Evolutionary conservation across 2,113 vertebrate species (phyloP), one percentile per base, ranked within the genome.

Genomic region (Ibidorhyncha struthersii): DNA sequence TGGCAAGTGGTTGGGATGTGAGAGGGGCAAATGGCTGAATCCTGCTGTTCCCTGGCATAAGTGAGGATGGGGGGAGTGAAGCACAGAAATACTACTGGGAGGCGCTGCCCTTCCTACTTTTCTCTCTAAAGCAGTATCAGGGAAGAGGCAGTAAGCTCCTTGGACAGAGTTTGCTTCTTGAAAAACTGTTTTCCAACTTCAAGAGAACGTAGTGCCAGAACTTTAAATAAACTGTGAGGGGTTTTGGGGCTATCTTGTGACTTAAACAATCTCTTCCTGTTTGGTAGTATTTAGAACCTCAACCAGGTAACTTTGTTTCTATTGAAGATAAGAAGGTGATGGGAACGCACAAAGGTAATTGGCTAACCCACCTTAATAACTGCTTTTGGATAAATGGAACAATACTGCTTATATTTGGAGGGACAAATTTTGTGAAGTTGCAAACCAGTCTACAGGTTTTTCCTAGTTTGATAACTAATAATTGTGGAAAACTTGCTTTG

Each of bases 261-360:
- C 49, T 90, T 86, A 72, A 52, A 90, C 70, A 66, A 20, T 66
- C 34, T 89, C 58, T 90, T 88, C 45, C 27, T 95, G 8, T 90
- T 92, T 96, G 65, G 21, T 92, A 99, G 99, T 99, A 99, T 95
- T 95, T 99, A 56, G 99, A 99, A 73, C 98, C 99, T 38, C 99
- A 97, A 47, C 99, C 99, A 9, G 99, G 99, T 22, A 99, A 98
- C 71, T 99, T 99, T 87, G 98, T 99, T 80, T 99, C 99, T 30
- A 96, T 99, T 72, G 99, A 99, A 96, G 99, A 99, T 84, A 98
- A 98, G 59, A 98, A 90, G 32, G 97, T 99, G 38, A 98, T 99
- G 98, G 99, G 99, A 65, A 97, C 95, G 40, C 99, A 99, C 81
- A 98, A 98, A 98, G 99, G 99, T 99, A 95, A 95, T 91, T 41